These are phyloP conservation scores for Embiotoca jacksoni DNA, from an alignment of 2,113 vertebrate species.

Conservation along the genomic window DNA sequence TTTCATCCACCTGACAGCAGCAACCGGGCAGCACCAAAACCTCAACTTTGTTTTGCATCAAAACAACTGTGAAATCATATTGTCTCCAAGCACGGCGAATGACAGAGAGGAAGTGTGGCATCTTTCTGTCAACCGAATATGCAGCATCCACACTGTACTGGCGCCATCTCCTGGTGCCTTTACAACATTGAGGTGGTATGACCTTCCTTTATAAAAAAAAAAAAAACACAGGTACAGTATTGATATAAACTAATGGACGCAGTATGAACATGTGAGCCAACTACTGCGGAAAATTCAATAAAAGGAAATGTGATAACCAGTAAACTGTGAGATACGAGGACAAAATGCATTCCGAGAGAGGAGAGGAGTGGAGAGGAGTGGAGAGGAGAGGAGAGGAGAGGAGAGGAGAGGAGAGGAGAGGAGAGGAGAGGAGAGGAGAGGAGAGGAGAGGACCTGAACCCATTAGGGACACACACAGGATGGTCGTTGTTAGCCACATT, in stretches of 20 bases:
- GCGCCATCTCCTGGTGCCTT: conserved; percentile 64
- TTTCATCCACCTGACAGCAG: conserved; percentile 2
- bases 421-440: conserved; percentile 1
- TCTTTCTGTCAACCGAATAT: background rate
- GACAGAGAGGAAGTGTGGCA: background rate
- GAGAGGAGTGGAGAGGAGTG: background rate
- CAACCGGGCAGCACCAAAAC: background rate
- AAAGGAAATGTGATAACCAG: conserved; percentile 20
- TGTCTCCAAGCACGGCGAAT: background rate
- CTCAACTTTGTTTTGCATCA: background rate
- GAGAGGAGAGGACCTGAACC: conserved; percentile 44
- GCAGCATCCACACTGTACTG: conserved; percentile 11
- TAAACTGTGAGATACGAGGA: background rate
- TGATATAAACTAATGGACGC: conserved; percentile 16
- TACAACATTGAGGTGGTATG: background rate
- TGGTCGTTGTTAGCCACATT: conserved; percentile 32
- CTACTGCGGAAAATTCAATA: conserved; percentile 8
- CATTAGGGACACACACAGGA: conserved; percentile 46
- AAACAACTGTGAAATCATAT: background rate
- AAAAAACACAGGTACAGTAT: background rate
- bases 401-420: background rate
- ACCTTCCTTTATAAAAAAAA: background rate
- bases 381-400: background rate
- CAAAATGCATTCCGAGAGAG: background rate
- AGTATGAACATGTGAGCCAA: background rate